These are phyloP conservation scores for Callipepla californica DNA, from an alignment of 2,113 vertebrate genomes.

Conservation along the genomic window DNA sequence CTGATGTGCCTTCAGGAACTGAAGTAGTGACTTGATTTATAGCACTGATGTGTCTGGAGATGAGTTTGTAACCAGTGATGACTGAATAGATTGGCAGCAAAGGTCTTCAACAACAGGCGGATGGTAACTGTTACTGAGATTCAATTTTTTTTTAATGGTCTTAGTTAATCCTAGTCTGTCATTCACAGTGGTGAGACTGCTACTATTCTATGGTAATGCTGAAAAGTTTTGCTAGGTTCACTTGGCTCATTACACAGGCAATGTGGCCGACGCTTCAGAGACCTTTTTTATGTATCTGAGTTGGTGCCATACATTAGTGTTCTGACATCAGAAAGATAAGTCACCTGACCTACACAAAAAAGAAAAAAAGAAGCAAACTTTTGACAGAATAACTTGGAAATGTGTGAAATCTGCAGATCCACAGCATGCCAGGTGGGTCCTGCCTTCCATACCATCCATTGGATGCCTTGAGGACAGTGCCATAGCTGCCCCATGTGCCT, in stretches of 20 bases:
- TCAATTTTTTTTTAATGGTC: background rate
- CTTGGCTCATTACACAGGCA: background rate
- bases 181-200: background rate
- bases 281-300: background rate
- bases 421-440: background rate
- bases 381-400: background rate
- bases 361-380: background rate
- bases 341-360: background rate
- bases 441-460: background rate
- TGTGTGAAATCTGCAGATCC: background rate
- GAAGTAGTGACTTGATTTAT: background rate
- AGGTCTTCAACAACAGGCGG: background rate
- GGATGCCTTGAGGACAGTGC: background rate
- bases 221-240: background rate
- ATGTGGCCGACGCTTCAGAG: background rate
- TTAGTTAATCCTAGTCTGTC: background rate
- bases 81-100: background rate
- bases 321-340: background rate
- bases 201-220: background rate
- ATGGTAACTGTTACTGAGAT: background rate
- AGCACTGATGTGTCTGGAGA: background rate
- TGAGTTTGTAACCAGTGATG: background rate
- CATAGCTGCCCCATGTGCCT: background rate
- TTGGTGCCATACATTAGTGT: background rate
- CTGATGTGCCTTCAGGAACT: background rate